These are phyloP conservation scores for Chaetogeoica ovagalla DNA, from an alignment of 2,888 invertebrate species.

Conservation along the genomic window DNA sequence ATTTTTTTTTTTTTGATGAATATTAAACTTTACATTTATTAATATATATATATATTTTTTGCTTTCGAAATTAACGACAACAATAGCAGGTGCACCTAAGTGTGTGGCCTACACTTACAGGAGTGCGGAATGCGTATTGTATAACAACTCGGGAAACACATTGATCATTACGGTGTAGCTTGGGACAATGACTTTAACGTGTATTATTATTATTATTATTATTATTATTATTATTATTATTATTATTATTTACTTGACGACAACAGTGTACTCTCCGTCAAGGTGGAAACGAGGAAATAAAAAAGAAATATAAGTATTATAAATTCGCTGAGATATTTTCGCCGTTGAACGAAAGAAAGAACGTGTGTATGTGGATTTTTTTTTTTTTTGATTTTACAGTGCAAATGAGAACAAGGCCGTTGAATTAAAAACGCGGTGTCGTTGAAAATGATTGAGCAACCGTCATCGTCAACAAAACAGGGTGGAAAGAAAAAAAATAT, in stretches of 20 bases:
- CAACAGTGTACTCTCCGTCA: background rate
- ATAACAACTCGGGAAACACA: constrained; percentile 29
- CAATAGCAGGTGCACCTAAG: background rate
- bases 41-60: background rate
- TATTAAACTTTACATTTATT: background rate
- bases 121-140: background rate
- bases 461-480: background rate
- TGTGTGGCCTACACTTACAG: background rate
- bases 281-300: background rate
- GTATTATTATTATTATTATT: background rate
- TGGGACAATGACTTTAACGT: constrained; percentile 18
- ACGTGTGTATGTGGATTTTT: too few species aligned
- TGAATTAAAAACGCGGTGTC: constrained; percentile 24
- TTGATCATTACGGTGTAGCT: constrained; percentile 29
- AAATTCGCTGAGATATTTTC: background rate
- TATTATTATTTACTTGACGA: constrained; percentile 12
- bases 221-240: background rate
- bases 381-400: background rate
- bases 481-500: background rate
- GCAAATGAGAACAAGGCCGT: constrained; percentile 15
- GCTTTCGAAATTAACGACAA: constrained; percentile 10
- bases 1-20: background rate
- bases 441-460: constrained; percentile 26
- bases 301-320: background rate
- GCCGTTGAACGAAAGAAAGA: background rate